Conservation (phyloP, 2,113 vertebrate species). For the Alaudala cheleensis region DNA sequence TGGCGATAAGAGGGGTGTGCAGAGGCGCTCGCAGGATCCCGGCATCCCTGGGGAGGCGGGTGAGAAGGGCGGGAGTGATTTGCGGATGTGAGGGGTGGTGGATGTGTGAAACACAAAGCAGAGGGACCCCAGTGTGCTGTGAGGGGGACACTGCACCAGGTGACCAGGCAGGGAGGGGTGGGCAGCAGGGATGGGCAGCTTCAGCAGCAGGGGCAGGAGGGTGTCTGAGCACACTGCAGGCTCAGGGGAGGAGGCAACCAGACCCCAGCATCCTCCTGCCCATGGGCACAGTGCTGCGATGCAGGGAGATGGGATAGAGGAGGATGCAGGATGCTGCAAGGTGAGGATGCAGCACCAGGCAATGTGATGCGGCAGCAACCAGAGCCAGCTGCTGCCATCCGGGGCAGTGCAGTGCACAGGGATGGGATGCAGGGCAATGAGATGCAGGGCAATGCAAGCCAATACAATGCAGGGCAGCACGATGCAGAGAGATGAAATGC, state of each 20-base stretch:
- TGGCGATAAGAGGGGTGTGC: not conserved
- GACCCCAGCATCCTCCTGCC: not conserved
- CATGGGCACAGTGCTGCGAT: accelerated
- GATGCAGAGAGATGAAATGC: not conserved
- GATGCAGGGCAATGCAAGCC: not conserved
- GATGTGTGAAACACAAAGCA: not conserved
- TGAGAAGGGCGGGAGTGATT: not conserved
- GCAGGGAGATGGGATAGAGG: not conserved
- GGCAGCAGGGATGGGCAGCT: not conserved
- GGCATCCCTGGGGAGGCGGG: not conserved
- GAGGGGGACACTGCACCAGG: not conserved
- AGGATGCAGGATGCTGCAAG: not conserved
- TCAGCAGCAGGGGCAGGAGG: not conserved
- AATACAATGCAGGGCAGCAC: not conserved
- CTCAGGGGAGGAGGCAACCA: not conserved
- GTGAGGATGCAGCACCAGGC: not conserved
- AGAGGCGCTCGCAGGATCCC: not conserved
- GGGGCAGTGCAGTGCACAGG: not conserved
- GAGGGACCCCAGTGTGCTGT: accelerated
- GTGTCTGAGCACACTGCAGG: not conserved
- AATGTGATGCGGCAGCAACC: not conserved
- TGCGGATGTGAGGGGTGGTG: not conserved
- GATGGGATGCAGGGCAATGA: not conserved
- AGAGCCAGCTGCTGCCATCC: not conserved
- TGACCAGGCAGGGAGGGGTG: not conserved